A percentile compares a stretch with the other conserved stretches of the same genome.
phyloP scores from a whole-genome alignment of 1,140 invertebrate species.

The Drosophila pachea region DNA sequence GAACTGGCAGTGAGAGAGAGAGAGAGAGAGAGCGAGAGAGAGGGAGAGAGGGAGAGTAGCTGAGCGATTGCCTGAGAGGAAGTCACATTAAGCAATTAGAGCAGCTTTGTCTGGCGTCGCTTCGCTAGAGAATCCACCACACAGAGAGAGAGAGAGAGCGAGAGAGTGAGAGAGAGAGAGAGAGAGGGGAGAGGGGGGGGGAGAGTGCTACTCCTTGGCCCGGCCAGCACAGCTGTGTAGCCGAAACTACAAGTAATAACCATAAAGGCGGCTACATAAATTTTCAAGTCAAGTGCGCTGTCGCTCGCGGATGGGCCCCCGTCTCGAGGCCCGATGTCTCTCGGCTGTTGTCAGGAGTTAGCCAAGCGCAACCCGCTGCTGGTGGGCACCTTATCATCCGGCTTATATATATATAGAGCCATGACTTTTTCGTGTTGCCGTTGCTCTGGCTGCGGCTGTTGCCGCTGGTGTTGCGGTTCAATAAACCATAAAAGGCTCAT shows the following conservation, averaged over 20 bases:
- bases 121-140: constrained; percentile 56
- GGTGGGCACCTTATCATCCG: constrained; percentile 55
- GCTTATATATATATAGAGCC: constrained; percentile 27
- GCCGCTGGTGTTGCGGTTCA: constrained; percentile 64
- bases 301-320: constrained; percentile 2
- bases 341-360: constrained; percentile 50
- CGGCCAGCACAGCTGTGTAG: constrained; percentile 17
- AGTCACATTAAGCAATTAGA: constrained; percentile 63
- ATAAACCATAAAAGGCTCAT: constrained; percentile 79
- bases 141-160: too few species aligned
- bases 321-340: background rate
- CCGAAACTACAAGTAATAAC: constrained; percentile 62
- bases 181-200: background rate
- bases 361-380: constrained; percentile 65
- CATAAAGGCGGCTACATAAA: constrained; percentile 73
- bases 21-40: background rate
- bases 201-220: constrained; percentile 5
- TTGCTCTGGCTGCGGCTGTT: background rate
- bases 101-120: constrained; percentile 61
- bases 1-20: background rate
- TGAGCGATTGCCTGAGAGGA: constrained; percentile 14
- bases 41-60: background rate
- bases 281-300: constrained; percentile 65
- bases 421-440: constrained; percentile 10
- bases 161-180: too few species aligned